A percentile compares a stretch with the other conserved stretches of the same genome.
phyloP scores from a whole-genome alignment of 2,888 invertebrate species.

The Epistrophe eligans region DNA sequence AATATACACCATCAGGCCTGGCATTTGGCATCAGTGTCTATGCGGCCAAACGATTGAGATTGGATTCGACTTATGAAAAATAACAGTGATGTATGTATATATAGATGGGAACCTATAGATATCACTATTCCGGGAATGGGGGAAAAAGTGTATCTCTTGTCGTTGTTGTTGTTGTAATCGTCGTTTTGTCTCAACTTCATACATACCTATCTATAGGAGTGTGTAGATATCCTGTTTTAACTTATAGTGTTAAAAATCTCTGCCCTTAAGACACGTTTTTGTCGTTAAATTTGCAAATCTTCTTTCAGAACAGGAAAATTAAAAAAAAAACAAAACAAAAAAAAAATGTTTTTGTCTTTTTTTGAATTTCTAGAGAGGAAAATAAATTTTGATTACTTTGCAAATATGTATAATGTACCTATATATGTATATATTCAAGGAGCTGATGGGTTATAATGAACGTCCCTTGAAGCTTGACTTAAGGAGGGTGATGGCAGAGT shows the following conservation, averaged over 20 bases:
- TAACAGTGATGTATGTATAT: background rate
- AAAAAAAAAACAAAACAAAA: slow-evolving; percentile 47
- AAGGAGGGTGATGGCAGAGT: background rate
- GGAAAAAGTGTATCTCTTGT: background rate
- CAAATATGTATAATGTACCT: background rate
- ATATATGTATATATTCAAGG: background rate
- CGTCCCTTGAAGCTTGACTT: slow-evolving; percentile 10
- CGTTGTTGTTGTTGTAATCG: background rate
- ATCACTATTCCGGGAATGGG: background rate
- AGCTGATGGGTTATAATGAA: slow-evolving; percentile 19
- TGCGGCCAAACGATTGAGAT: slow-evolving; percentile 30
- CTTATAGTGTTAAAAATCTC: slow-evolving; percentile 43
- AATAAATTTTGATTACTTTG: slow-evolving; percentile 65
- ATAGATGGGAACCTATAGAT: background rate
- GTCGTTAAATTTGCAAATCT: slow-evolving; percentile 71
- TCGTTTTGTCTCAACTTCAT: slow-evolving; percentile 6
- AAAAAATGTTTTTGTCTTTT: slow-evolving; percentile 30
- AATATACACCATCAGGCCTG: background rate
- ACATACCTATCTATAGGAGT: background rate
- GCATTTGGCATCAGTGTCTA: slow-evolving; percentile 10
- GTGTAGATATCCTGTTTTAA: slow-evolving; percentile 10
- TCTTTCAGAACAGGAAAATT: slow-evolving; percentile 68
- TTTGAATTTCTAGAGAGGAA: slow-evolving; percentile 37
- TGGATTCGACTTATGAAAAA: slow-evolving; percentile 54
- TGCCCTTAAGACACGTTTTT: slow-evolving; percentile 63